Evolutionary conservation across 2,797 vertebrate species (phyloP).

Genomic region (Urosaurus nigricauda): DNA sequence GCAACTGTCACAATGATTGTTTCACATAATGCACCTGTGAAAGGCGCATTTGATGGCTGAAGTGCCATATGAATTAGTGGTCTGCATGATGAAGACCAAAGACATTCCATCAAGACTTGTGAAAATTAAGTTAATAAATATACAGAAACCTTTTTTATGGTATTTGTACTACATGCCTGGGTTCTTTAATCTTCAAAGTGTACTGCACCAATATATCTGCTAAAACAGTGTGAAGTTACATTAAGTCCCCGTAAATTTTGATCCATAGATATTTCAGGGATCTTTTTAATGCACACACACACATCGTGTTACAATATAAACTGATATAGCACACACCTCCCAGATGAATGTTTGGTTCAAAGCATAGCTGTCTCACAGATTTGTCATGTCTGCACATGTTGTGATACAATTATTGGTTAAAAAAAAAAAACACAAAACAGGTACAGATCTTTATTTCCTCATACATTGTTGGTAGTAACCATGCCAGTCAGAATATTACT

Average conservation of each 20-base stretch:
- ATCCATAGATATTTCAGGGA: not conserved
- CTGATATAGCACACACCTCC: not conserved
- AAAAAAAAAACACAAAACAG: not conserved
- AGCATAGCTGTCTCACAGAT: not conserved
- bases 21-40: conserved; percentile 56
- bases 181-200: not conserved
- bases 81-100: conserved; percentile 63
- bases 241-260: not conserved
- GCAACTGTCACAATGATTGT: conserved; percentile 71
- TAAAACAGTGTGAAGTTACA: not conserved
- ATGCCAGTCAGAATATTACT: not conserved
- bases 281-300: not conserved
- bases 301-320: not conserved
- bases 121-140: conserved; percentile 62
- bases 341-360: not conserved
- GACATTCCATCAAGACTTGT: conserved; percentile 49
- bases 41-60: conserved; percentile 58
- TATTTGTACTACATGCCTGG: not conserved
- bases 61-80: conserved; percentile 60
- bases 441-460: not conserved
- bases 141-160: conserved; percentile 12
- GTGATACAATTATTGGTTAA: not conserved
- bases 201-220: not conserved
- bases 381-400: not conserved
- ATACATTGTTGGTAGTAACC: not conserved